These are phyloP conservation scores for Atta colombica DNA, from an alignment of 1,140 invertebrate species.

Conservation along the genomic window DNA sequence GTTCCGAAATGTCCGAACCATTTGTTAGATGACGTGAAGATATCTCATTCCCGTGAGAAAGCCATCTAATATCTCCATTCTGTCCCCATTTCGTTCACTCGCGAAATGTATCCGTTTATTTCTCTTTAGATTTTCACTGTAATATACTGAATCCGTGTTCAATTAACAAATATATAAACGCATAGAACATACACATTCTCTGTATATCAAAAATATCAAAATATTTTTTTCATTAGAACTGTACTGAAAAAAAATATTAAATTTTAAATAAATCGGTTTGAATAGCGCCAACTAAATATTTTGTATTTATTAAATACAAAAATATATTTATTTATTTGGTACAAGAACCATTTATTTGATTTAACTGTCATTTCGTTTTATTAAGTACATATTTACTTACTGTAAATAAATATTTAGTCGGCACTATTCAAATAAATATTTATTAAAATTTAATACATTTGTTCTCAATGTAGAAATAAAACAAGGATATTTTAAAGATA, in stretches of 20 bases:
- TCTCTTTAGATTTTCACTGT: neutral
- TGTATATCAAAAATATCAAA: neutral
- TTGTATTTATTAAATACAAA: too few relatives aligned
- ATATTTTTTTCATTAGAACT: neutral
- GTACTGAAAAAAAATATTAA: too few relatives aligned
- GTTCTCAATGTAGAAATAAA: too few relatives aligned
- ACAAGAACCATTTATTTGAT: too few relatives aligned
- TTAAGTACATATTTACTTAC: too few relatives aligned
- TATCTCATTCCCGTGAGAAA: neutral
- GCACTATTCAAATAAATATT: too few relatives aligned
- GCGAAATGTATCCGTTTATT: neutral
- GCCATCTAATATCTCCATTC: neutral
- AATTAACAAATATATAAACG: neutral
- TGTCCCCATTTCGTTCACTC: neutral
- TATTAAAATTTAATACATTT: too few relatives aligned
- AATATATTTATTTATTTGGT: too few relatives aligned
- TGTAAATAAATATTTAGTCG: too few relatives aligned
- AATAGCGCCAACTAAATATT: too few relatives aligned
- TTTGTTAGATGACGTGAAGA: constrained; percentile 4
- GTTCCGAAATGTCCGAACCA: neutral
- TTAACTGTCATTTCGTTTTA: too few relatives aligned
- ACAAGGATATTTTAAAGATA: neutral
- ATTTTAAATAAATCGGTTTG: too few relatives aligned
- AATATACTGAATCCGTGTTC: neutral
- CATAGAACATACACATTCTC: neutral